Evolutionary conservation across 2,113 vertebrate species (phyloP).

Genomic region (Ailurus styani): DNA sequence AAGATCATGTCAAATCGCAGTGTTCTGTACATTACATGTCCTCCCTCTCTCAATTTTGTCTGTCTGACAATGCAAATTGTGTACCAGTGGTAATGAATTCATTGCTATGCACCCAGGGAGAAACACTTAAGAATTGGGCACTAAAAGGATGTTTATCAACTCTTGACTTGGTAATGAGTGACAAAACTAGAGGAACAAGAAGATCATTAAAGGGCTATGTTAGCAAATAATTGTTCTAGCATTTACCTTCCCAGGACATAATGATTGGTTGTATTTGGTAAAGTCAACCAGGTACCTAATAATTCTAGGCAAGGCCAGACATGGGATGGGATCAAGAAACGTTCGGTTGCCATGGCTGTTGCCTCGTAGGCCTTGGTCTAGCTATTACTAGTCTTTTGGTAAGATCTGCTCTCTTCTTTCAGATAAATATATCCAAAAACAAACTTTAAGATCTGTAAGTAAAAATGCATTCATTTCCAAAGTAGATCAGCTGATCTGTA

Average conservation of each 20-base stretch:
- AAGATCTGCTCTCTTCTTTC: constrained; percentile 90
- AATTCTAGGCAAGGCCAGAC: constrained; percentile 77
- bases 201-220: constrained; percentile 79
- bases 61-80: constrained; percentile 87
- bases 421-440: constrained; percentile 89
- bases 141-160: constrained; percentile 88
- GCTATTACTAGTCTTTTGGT: constrained; percentile 83
- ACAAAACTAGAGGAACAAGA: constrained; percentile 82
- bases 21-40: constrained; percentile 83
- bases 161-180: constrained; percentile 86
- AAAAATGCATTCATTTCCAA: constrained; percentile 99
- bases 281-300: constrained; percentile 77
- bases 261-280: constrained; percentile 82
- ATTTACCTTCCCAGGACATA: constrained; percentile 78
- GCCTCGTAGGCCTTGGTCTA: constrained; percentile 81
- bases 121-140: constrained; percentile 90
- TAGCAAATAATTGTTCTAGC: constrained; percentile 81
- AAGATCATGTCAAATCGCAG: constrained; percentile 79
- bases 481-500: constrained; percentile 91
- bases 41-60: constrained; percentile 83
- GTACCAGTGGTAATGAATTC: constrained; percentile 89
- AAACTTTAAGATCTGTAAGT: constrained; percentile 93
- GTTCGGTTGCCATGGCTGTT: constrained; percentile 74
- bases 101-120: constrained; percentile 88
- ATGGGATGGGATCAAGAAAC: constrained; percentile 79